Percentiles rank a stretch among this genome's conserved stretches.
These are phyloP conservation scores for Elegia similella DNA, from an alignment of 2,888 invertebrate species.

Conservation along the genomic window DNA sequence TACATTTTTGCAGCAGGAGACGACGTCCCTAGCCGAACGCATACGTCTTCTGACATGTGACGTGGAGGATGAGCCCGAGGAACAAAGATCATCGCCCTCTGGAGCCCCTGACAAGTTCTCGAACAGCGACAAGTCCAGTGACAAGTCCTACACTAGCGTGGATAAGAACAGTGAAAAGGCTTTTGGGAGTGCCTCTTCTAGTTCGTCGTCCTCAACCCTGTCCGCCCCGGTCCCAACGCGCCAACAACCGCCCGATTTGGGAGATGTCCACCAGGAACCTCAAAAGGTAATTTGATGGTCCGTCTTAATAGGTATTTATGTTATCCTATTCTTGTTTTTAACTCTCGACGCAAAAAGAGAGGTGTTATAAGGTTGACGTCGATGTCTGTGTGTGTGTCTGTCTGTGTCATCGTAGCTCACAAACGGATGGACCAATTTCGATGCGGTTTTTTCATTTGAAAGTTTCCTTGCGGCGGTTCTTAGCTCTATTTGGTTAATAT, in stretches of 20 bases:
- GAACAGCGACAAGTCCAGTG: constrained; percentile 70
- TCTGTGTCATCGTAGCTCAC: too few relatives aligned
- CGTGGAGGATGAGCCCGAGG: constrained; percentile 85
- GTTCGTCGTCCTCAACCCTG: constrained; percentile 69
- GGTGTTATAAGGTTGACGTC: too few relatives aligned
- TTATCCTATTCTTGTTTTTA: too few relatives aligned
- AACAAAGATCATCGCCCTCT: constrained; percentile 83
- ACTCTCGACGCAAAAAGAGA: too few relatives aligned
- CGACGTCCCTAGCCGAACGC: constrained; percentile 91
- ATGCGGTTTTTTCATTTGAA: too few relatives aligned
- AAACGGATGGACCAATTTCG: too few relatives aligned
- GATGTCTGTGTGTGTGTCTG: too few relatives aligned
- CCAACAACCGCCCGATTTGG: constrained; percentile 66
- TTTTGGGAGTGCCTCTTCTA: constrained; percentile 79
- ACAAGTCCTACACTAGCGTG: constrained; percentile 79
- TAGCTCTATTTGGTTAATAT: too few relatives aligned
- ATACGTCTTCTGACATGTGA: constrained; percentile 93
- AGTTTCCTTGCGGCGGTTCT: too few relatives aligned
- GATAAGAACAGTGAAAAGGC: constrained; percentile 75
- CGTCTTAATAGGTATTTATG: too few relatives aligned
- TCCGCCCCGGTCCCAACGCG: constrained; percentile 57
- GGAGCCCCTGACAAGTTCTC: constrained; percentile 85
- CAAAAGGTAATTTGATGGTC: constrained; percentile 47
- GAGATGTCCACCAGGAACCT: constrained; percentile 67
- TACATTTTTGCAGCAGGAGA: constrained; percentile 69